Evolutionary conservation across 2,888 invertebrate genomes (phyloP).

Genomic region (Synergus laeviventris): DNA sequence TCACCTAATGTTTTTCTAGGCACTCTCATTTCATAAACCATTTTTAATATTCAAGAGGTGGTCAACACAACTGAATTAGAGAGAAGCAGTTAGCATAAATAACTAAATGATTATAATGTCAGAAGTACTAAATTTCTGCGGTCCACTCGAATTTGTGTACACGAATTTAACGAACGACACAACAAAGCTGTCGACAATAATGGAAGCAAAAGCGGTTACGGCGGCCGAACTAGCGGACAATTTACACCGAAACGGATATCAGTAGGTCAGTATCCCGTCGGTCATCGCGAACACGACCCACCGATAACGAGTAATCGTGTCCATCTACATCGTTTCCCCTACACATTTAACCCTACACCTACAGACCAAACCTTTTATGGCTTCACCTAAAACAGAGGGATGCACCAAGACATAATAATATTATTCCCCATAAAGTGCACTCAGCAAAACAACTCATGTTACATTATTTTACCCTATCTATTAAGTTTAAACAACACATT

Average conservation of each 20-base stretch:
- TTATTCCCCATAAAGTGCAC: neutral
- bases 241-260: constrained; percentile 30
- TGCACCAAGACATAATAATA: neutral
- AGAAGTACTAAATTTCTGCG: constrained; percentile 7
- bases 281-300: constrained; percentile 28
- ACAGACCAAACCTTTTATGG: constrained; percentile 22
- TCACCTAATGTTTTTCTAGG: too few relatives aligned
- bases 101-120: neutral
- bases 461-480: neutral
- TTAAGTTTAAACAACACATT: neutral
- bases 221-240: constrained; percentile 18
- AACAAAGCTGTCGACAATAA: constrained; percentile 32
- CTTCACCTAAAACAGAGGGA: constrained; percentile 3
- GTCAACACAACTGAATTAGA: neutral
- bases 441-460: neutral
- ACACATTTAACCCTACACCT: constrained; percentile 8
- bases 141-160: neutral
- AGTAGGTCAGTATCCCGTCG: constrained; percentile 36
- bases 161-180: constrained; percentile 1
- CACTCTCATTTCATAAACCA: too few relatives aligned
- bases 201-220: constrained; percentile 24
- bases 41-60: neutral
- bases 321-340: constrained; percentile 5
- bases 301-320: constrained; percentile 29
- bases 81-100: neutral